Percentiles rank a stretch among this genome's conserved stretches.
Conservation (phyloP, 2,113 vertebrate genomes). For the Puffinus mauretanicus region DNA sequence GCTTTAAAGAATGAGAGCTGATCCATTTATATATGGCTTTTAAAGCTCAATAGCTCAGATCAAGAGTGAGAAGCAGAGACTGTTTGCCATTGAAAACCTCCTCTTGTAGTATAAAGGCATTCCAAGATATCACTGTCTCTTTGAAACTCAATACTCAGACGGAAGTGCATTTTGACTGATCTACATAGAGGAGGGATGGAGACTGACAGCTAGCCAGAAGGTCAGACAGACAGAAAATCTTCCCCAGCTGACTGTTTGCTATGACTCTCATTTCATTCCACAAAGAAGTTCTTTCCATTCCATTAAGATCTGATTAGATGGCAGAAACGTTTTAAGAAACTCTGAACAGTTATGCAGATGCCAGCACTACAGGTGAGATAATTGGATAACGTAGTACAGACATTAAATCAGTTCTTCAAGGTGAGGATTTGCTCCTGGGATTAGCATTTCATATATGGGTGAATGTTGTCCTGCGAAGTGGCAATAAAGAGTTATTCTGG, state of each 20-base stretch:
- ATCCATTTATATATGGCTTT: conserved; percentile 1
- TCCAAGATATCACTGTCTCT: background rate
- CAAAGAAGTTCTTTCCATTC: background rate
- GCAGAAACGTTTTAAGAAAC: background rate
- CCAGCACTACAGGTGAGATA: background rate
- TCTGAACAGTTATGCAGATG: background rate
- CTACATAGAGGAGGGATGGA: background rate
- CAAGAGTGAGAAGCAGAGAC: background rate
- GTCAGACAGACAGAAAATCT: background rate
- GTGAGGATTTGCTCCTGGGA: background rate
- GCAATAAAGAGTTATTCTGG: background rate
- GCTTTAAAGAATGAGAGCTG: background rate
- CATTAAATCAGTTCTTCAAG: background rate
- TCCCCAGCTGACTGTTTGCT: background rate
- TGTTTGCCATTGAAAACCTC: background rate
- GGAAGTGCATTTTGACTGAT: background rate
- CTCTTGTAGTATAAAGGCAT: background rate
- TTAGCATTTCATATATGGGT: background rate
- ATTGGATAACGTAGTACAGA: background rate
- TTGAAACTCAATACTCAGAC: background rate
- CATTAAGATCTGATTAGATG: background rate
- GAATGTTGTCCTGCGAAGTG: background rate
- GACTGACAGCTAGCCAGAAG: background rate
- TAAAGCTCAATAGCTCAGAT: background rate
- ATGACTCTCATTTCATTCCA: background rate